These are phyloP conservation scores for Calephelis nemesis DNA, from an alignment of 1,140 invertebrate genomes.

Conservation along the genomic window DNA sequence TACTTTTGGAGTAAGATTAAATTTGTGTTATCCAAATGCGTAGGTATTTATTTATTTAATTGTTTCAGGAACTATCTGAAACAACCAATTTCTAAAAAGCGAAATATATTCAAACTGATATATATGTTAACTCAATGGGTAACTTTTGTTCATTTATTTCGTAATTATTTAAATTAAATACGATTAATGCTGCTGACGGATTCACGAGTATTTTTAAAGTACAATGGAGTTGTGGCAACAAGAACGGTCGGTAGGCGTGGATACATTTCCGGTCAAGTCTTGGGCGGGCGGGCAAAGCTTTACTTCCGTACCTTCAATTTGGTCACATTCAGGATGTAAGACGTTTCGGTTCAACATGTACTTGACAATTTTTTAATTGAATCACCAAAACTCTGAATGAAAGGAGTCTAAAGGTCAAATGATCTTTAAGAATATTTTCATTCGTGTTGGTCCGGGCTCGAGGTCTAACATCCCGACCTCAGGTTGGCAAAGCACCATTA, in stretches of 20 bases:
- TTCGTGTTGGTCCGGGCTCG: too few relatives aligned
- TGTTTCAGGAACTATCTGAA: too few relatives aligned
- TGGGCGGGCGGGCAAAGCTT: conserved; percentile 54
- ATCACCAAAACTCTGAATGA: background rate
- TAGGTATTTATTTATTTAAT: too few relatives aligned
- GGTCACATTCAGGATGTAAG: conserved; percentile 67
- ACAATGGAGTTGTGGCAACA: conserved; percentile 41
- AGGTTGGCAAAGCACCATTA: too few relatives aligned
- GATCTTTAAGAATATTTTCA: too few relatives aligned
- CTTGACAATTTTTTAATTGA: conserved; percentile 12
- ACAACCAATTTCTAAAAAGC: too few relatives aligned
- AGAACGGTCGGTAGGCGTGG: conserved; percentile 46
- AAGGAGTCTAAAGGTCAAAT: background rate
- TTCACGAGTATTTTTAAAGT: background rate
- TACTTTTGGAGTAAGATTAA: too few relatives aligned
- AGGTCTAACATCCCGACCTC: too few relatives aligned
- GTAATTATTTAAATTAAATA: background rate
- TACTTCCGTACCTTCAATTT: conserved; percentile 70
- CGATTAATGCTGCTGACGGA: background rate
- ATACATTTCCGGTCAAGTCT: conserved; percentile 68
- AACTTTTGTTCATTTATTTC: background rate
- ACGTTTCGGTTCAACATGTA: conserved; percentile 39
- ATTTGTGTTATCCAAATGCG: too few relatives aligned
- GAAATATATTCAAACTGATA: too few relatives aligned
- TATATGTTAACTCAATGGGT: background rate